Evolutionary conservation across 2,797 vertebrate species (phyloP).

Genomic region (Eidolon dupreanum): DNA sequence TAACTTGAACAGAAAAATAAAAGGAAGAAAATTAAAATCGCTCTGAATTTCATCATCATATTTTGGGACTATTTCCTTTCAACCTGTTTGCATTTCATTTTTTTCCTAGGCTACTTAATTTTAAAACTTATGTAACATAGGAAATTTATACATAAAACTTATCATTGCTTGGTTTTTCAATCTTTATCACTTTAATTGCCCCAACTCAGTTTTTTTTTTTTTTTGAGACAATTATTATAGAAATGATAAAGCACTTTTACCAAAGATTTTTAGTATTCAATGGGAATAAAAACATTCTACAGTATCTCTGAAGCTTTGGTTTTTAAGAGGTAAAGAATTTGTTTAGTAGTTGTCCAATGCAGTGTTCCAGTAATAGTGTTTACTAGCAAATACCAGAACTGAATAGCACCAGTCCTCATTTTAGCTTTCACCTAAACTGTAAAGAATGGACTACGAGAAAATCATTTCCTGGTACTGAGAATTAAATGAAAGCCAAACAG

Average conservation of each 20-base stretch:
- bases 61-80: background rate
- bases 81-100: background rate
- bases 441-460: background rate
- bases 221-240: background rate
- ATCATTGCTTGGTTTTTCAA: background rate
- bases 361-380: background rate
- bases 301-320: background rate
- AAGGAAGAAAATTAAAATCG: slow-evolving; percentile 23
- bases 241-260: background rate
- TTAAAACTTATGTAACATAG: background rate
- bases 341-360: background rate
- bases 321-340: background rate
- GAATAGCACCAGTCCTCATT: background rate
- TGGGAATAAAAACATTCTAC: background rate
- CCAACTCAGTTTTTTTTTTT: background rate
- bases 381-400: background rate
- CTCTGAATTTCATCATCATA: background rate
- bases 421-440: background rate
- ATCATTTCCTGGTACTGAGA: slow-evolving; percentile 13
- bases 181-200: background rate
- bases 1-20: slow-evolving; percentile 40
- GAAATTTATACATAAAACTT: background rate
- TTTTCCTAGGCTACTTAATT: background rate
- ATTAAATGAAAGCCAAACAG: background rate
- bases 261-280: slow-evolving; percentile 30